Evolutionary conservation across 1,140 invertebrate species (phyloP).

Genomic region (Cydia splendana): DNA sequence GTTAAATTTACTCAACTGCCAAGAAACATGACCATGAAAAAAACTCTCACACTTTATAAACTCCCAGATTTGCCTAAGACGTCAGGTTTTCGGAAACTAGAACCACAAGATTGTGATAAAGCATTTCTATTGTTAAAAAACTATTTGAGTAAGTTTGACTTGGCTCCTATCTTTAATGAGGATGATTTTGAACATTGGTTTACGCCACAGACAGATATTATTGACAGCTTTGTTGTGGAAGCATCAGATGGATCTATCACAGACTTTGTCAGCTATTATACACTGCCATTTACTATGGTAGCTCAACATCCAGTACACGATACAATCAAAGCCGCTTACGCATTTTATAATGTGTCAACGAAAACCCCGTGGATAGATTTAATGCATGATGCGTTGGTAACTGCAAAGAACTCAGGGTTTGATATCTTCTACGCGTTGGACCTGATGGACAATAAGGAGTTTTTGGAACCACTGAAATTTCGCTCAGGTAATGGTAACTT

Average conservation of each 20-base stretch:
- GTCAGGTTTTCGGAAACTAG: constrained; percentile 89
- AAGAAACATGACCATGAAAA: constrained; percentile 99
- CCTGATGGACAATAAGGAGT: constrained; percentile 99
- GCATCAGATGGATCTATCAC: constrained; percentile 90
- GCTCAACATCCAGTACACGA: constrained; percentile 99
- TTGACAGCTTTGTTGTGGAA: constrained; percentile 96
- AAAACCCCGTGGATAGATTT: constrained; percentile 93
- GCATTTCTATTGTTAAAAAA: constrained; percentile 89
- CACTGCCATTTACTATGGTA: constrained; percentile 95
- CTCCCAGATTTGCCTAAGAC: constrained; percentile 93
- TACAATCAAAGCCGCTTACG: constrained; percentile 97
- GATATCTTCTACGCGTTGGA: constrained; percentile 99
- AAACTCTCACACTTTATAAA: constrained; percentile 98
- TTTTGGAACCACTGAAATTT: constrained; percentile 97
- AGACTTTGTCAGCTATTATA: constrained; percentile 99
- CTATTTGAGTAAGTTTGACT: constrained; percentile 94
- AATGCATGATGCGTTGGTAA: constrained; percentile 97
- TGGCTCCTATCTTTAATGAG: constrained; percentile 93
- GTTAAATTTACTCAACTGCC: constrained; percentile 98
- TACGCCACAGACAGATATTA: constrained; percentile 93
- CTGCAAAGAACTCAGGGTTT: constrained; percentile 97
- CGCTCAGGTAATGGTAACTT: constrained; percentile 99
- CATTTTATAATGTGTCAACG: constrained; percentile 98
- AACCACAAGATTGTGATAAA: constrained; percentile 87
- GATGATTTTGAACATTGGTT: constrained; percentile 99